phyloP scores from a whole-genome alignment of 1,140 invertebrate species.

The Pseudobourletiella spinata region DNA sequence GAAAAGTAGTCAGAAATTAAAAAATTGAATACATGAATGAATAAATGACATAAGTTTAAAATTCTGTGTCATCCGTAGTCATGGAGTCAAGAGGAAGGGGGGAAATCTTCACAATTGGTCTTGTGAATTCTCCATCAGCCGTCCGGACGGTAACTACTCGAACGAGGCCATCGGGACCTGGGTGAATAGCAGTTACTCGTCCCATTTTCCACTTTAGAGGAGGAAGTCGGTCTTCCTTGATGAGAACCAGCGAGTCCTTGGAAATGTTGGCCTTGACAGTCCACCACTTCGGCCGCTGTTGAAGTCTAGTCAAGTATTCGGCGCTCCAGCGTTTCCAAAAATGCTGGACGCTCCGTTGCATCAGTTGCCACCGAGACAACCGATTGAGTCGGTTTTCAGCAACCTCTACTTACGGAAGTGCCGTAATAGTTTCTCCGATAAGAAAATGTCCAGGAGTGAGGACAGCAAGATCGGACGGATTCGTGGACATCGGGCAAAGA shows the following conservation, averaged over 20 bases:
- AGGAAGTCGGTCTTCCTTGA: constrained; percentile 4
- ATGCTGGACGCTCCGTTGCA: neutral
- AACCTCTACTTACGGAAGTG: neutral
- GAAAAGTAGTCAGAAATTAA: neutral
- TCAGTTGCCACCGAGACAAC: neutral
- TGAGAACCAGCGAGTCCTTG: neutral
- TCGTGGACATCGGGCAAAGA: neutral
- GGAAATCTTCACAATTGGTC: neutral
- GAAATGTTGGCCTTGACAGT: neutral
- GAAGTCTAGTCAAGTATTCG: neutral
- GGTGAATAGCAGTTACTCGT: constrained; percentile 35
- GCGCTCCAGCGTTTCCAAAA: neutral
- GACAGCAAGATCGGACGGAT: neutral
- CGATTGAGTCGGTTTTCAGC: neutral
- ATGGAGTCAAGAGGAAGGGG: neutral
- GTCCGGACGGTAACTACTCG: constrained; percentile 29
- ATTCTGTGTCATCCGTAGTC: too few species aligned
- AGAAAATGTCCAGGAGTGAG: neutral
- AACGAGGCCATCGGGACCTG: constrained; percentile 34
- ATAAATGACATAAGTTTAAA: too few species aligned
- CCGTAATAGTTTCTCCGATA: neutral
- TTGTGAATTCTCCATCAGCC: neutral
- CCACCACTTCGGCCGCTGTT: neutral
- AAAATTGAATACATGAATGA: too few species aligned
- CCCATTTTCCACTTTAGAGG: constrained; percentile 38